Percentiles rank a stretch among this genome's conserved stretches.
phyloP scores from a whole-genome alignment of 2,113 vertebrate genomes.

The Quiscalus mexicanus region DNA sequence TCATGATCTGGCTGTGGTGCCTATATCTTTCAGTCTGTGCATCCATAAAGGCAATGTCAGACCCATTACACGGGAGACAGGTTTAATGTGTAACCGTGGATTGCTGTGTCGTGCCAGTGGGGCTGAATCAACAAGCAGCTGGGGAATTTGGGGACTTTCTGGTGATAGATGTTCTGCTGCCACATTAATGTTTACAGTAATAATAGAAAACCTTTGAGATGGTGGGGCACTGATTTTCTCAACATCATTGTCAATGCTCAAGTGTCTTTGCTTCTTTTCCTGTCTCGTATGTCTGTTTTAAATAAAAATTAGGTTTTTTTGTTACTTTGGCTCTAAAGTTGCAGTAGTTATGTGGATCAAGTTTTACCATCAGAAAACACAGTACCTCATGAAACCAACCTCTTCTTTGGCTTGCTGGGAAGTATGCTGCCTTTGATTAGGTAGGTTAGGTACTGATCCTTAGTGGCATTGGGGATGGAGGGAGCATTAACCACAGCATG shows the following conservation, averaged over 20 bases:
- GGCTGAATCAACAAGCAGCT: not conserved
- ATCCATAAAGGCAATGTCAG: not conserved
- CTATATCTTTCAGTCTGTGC: not conserved
- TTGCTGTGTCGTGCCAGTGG: not conserved
- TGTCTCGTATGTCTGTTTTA: not conserved
- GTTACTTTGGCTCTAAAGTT: not conserved
- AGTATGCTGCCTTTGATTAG: not conserved
- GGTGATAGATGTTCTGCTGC: not conserved
- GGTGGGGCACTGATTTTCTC: not conserved
- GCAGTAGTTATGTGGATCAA: not conserved
- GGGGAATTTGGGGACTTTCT: slow-evolving; percentile 54
- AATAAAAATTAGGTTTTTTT: not conserved
- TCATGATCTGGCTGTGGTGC: not conserved
- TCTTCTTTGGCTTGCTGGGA: not conserved
- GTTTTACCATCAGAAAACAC: not conserved
- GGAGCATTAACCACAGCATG: not conserved
- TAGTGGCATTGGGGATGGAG: not conserved
- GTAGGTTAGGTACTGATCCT: not conserved
- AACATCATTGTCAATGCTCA: not conserved
- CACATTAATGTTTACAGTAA: not conserved
- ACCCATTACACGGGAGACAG: not conserved
- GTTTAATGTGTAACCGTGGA: not conserved
- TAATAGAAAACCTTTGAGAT: slow-evolving; percentile 23
- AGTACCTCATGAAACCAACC: fast-evolving
- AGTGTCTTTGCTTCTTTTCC: not conserved